These are phyloP conservation scores for Diachasmimorpha longicaudata DNA, from an alignment of 1,140 invertebrate genomes.

Conservation along the genomic window DNA sequence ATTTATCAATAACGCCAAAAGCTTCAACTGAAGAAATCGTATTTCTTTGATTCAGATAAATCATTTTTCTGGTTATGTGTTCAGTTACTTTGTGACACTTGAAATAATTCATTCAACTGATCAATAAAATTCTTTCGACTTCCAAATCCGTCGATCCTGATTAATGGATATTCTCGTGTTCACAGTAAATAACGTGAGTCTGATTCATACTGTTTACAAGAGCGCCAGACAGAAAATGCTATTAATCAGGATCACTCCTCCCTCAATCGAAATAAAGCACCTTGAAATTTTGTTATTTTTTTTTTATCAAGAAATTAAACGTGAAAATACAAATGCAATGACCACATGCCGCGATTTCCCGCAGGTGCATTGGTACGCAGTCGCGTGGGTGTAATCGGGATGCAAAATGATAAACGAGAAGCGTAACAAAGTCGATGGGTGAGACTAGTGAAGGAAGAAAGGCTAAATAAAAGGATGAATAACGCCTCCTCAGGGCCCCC, in stretches of 20 bases:
- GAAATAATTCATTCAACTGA: too few relatives aligned
- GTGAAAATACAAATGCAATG: neutral
- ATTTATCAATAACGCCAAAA: too few relatives aligned
- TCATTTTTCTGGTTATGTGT: too few relatives aligned
- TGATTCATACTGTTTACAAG: slow-evolving; percentile 53
- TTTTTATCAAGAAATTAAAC: slow-evolving; percentile 1
- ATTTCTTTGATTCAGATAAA: too few relatives aligned
- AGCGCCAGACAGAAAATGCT: slow-evolving; percentile 34
- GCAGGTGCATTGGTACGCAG: neutral
- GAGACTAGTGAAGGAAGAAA: neutral
- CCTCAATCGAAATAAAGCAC: neutral
- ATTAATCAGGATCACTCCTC: slow-evolving; percentile 47
- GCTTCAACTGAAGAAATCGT: too few relatives aligned
- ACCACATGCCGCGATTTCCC: slow-evolving; percentile 6
- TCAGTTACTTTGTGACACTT: neutral
- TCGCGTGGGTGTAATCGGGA: slow-evolving; percentile 27
- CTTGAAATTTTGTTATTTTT: neutral
- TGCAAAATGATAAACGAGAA: slow-evolving; percentile 27
- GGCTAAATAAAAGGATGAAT: slow-evolving; percentile 8
- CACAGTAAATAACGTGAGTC: slow-evolving; percentile 43
- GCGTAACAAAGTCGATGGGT: slow-evolving; percentile 19
- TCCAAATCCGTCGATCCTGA: slow-evolving; percentile 35
- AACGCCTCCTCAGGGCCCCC: neutral
- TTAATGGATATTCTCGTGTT: slow-evolving; percentile 40
- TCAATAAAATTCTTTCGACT: neutral